phyloP scores from a whole-genome alignment of 2,113 vertebrate genomes.

The Casuarius casuarius region DNA sequence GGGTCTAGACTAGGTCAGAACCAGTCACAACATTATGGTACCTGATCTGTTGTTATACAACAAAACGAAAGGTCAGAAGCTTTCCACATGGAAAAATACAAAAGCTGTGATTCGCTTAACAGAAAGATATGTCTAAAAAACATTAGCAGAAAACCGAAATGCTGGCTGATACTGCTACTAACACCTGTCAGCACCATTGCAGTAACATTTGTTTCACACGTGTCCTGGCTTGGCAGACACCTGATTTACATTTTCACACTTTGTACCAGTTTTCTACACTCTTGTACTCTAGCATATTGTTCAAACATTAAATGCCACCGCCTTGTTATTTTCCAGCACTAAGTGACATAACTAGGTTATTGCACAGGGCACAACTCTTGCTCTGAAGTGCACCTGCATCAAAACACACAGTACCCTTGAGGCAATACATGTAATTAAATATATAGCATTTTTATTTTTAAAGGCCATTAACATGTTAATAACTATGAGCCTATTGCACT shows the following conservation, averaged over 20 bases:
- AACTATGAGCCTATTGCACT: background rate
- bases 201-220: slow-evolving; percentile 38
- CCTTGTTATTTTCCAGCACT: background rate
- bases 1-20: background rate
- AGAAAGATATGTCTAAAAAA: background rate
- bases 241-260: slow-evolving; percentile 60
- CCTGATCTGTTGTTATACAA: background rate
- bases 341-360: background rate
- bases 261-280: background rate
- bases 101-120: background rate
- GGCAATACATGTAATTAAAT: background rate
- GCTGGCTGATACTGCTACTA: background rate
- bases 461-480: slow-evolving; percentile 9
- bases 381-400: background rate
- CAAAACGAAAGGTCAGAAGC: background rate
- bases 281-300: background rate
- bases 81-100: background rate
- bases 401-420: background rate
- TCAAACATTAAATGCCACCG: background rate
- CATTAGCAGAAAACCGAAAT: background rate
- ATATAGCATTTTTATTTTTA: background rate
- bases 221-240: slow-evolving; percentile 40
- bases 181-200: slow-evolving; percentile 36
- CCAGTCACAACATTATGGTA: background rate
- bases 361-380: background rate